A percentile compares a stretch with the other conserved stretches of the same genome.
phyloP scores from a whole-genome alignment of 1,140 invertebrate genomes.

The Pseudomyrmex pallidus region DNA sequence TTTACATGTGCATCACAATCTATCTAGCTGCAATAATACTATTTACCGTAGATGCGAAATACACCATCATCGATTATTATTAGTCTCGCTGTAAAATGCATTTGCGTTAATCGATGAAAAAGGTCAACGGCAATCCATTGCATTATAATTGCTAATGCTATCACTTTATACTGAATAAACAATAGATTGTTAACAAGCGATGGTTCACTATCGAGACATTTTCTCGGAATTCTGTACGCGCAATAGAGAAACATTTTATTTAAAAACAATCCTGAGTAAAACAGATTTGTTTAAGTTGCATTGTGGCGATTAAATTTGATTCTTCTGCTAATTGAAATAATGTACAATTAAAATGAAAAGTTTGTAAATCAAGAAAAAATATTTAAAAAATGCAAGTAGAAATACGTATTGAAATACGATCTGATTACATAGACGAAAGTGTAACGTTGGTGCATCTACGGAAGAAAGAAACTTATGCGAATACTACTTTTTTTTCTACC shows the following conservation, averaged over 20 bases:
- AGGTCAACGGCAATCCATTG: not conserved
- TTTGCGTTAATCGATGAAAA: constrained; percentile 43
- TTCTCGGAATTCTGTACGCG: not conserved
- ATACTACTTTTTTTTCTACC: constrained; percentile 36
- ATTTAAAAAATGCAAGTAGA: not conserved
- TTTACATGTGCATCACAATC: not conserved
- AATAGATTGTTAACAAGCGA: constrained; percentile 33
- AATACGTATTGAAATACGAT: constrained; percentile 15
- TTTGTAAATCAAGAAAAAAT: not conserved
- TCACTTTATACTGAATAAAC: constrained; percentile 12
- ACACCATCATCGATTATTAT: constrained; percentile 16
- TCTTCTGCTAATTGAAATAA: too few species aligned
- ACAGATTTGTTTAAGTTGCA: too few species aligned
- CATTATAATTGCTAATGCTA: not conserved
- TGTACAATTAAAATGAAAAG: too few species aligned
- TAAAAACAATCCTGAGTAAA: too few species aligned
- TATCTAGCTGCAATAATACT: constrained; percentile 15
- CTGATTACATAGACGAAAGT: not conserved
- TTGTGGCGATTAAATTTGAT: too few species aligned
- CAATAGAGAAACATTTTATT: too few species aligned
- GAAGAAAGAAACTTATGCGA: constrained; percentile 25
- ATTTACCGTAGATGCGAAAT: constrained; percentile 18
- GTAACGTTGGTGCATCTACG: not conserved
- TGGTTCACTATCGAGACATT: constrained; percentile 12
- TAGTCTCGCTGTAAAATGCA: constrained; percentile 29